Evolutionary conservation across 2,113 vertebrate species (phyloP), one percentile per base, ranked within the genome.

Genomic region (Vidua macroura): DNA sequence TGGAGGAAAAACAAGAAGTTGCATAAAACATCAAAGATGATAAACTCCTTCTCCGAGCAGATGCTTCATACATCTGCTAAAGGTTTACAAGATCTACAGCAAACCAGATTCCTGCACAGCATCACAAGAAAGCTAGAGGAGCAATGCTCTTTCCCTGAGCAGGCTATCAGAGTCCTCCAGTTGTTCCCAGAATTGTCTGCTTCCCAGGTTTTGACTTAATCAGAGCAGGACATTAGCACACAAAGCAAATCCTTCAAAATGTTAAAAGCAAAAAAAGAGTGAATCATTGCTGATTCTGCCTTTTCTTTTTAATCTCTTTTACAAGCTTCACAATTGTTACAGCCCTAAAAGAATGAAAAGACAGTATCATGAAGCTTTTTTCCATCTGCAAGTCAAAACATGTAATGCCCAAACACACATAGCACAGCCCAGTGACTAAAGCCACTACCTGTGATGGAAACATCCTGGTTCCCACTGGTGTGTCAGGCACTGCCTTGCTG

Each of bases 191-290:
- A 85, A 92, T 12, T 83, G 67, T n/a, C 43, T 80, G 59, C 73
- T 69, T 90, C 59, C 24, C 60, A 81, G 64, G 60, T 87, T 90
- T 74, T 52, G 31, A 75, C 35, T 93, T 88, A 88, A 90, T 92
- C 90, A 93, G 68, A 69, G 39, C 0, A 0, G 35, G 59, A 78
- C 75, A 80, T 5, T 33, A 39, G 86, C 39, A 70, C 35, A 78
- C 84, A 94, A 63, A 70, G 75, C 72, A 95, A 94, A 85, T 86
- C 48, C 56, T 67, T 39, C 60, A 51, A 70, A 76, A 77, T 4
- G 11, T 48, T 51, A 69, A 69, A 81, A 83, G 51, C 35, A 62
- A 60, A 68, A 68, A 48, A 86, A 18, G 62, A 88, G 28, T 81
- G 78, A 95, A 90, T 90, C 78, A 90, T 8, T 56, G 43, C 67